A percentile compares a stretch with the other conserved stretches of the same genome.
Conservation (phyloP, 2,888 invertebrate genomes). For the Autographa gamma region DNA sequence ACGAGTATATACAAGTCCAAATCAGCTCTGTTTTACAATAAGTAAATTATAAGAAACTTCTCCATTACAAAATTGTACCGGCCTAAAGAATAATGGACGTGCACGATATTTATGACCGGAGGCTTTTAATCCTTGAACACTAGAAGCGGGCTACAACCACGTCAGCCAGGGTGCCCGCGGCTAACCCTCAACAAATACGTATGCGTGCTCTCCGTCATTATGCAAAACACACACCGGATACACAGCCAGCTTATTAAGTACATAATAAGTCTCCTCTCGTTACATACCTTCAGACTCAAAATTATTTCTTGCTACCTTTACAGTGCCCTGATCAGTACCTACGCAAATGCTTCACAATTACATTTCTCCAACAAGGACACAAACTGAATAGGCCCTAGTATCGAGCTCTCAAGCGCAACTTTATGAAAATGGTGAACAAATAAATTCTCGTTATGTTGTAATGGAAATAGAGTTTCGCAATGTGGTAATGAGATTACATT, state of each 20-base stretch:
- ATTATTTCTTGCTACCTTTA: conserved; percentile 62
- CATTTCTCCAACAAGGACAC: conserved; percentile 67
- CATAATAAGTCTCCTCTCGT: conserved; percentile 75
- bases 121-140: conserved; percentile 66
- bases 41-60: conserved; percentile 16
- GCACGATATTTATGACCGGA: conserved; percentile 63
- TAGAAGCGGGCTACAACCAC: conserved; percentile 63
- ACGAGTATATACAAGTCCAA: neutral
- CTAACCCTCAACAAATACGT: conserved; percentile 63
- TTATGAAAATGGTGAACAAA: conserved; percentile 82
- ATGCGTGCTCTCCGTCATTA: conserved; percentile 76
- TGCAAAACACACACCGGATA: conserved; percentile 82
- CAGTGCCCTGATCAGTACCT: conserved; percentile 56
- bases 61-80: conserved; percentile 17
- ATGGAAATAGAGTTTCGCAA: conserved; percentile 80
- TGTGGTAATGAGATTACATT: conserved; percentile 79
- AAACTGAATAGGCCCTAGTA: conserved; percentile 71
- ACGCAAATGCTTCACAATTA: conserved; percentile 76
- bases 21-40: conserved; percentile 5
- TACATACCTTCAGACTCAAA: conserved; percentile 62
- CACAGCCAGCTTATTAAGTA: conserved; percentile 73
- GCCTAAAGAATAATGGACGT: conserved; percentile 58
- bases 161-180: conserved; percentile 61
- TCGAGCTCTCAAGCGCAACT: conserved; percentile 72
- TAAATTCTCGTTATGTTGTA: conserved; percentile 82